Conservation (phyloP, 2,888 invertebrate genomes). For the Eupithecia subumbrata region DNA sequence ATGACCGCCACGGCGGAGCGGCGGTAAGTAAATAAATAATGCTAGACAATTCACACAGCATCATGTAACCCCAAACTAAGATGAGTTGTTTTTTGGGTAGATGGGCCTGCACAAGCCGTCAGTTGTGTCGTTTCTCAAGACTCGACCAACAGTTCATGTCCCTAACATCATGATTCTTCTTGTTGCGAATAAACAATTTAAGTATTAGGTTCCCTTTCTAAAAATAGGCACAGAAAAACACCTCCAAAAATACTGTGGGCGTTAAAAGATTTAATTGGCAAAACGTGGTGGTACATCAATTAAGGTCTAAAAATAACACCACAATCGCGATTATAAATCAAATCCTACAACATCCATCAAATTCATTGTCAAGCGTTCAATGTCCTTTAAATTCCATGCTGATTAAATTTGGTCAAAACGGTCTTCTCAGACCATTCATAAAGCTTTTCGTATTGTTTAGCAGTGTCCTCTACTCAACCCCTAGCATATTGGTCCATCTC, state of each 20-base stretch:
- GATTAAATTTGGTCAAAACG: slow-evolving; percentile 11
- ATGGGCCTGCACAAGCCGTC: background rate
- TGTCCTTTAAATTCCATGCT: background rate
- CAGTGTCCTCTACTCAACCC: slow-evolving; percentile 39
- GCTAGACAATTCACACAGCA: no score
- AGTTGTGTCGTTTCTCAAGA: background rate
- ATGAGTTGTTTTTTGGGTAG: background rate
- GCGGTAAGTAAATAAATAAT: no score
- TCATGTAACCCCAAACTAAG: no score
- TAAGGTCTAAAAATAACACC: background rate
- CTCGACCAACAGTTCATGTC: no score
- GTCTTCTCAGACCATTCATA: background rate
- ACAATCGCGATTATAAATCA: slow-evolving; percentile 6
- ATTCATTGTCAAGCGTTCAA: slow-evolving; percentile 4
- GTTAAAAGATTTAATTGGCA: background rate
- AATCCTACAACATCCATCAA: slow-evolving; percentile 1
- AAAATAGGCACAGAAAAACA: background rate
- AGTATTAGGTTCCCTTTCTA: background rate
- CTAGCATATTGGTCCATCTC: slow-evolving; percentile 30
- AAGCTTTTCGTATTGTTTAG: slow-evolving; percentile 15
- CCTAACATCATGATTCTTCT: background rate
- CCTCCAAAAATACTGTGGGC: background rate
- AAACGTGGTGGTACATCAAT: background rate
- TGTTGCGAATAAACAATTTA: background rate
- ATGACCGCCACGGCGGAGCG: no score